Conservation (phyloP, 2,113 vertebrate species). For the Zeus faber region DNA sequence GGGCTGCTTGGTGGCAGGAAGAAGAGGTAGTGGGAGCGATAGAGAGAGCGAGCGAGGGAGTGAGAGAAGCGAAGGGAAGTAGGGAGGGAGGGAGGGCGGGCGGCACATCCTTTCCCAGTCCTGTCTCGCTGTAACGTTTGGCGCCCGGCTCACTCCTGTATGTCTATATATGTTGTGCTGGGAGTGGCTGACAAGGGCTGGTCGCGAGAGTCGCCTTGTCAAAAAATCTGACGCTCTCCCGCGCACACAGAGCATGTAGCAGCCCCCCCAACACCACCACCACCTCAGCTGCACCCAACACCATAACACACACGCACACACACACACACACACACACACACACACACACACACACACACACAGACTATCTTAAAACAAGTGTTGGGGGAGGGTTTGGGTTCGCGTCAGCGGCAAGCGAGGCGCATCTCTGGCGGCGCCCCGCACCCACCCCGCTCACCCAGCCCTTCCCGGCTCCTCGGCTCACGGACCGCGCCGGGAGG, state of each 20-base stretch:
- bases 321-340: neutral
- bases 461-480: too few relatives aligned
- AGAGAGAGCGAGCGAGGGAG: slow-evolving; percentile 5
- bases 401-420: slow-evolving; percentile 40
- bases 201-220: slow-evolving; percentile 58
- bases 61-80: neutral
- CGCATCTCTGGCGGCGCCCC: slow-evolving; percentile 27
- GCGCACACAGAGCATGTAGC: slow-evolving; percentile 32
- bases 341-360: neutral
- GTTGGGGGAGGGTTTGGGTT: slow-evolving; percentile 21
- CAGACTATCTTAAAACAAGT: neutral
- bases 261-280: slow-evolving; percentile 14
- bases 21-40: neutral
- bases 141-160: slow-evolving; percentile 24
- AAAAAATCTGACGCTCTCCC: slow-evolving; percentile 30
- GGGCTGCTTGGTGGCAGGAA: slow-evolving; percentile 48
- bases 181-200: slow-evolving; percentile 52
- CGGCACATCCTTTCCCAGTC: slow-evolving; percentile 17
- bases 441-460: too few relatives aligned
- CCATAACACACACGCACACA: neutral
- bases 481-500: too few relatives aligned
- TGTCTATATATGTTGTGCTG: slow-evolving; percentile 11
- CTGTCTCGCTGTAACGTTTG: slow-evolving; percentile 44
- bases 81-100: slow-evolving; percentile 9
- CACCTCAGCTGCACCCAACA: too few relatives aligned